Evolutionary conservation across 2,797 vertebrate genomes (phyloP).

Genomic region (Threskiornis aethiopicus): DNA sequence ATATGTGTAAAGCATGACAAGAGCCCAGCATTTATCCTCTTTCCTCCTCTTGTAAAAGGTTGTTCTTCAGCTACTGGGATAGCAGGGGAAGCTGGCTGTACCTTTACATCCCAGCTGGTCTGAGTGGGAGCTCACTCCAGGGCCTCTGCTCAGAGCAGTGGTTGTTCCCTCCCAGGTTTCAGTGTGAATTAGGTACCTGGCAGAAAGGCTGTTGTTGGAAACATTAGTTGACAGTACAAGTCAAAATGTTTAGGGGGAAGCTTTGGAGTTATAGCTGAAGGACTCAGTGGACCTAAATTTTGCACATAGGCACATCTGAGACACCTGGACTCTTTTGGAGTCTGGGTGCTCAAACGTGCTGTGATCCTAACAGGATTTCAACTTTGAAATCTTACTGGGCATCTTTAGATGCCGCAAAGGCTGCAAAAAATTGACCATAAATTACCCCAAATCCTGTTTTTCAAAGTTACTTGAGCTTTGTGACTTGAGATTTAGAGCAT

Average conservation of each 20-base stretch:
- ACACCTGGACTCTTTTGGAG: not conserved
- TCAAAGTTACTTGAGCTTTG: not conserved
- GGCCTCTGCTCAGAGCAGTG: not conserved
- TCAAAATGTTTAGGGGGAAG: not conserved
- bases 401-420: not conserved
- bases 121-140: not conserved
- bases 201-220: not conserved
- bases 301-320: not conserved
- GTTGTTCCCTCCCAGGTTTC: not conserved
- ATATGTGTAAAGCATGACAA: not conserved
- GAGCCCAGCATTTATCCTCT: not conserved
- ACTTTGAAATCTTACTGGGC: not conserved
- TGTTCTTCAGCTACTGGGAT: not conserved
- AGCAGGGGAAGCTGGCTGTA: not conserved
- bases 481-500: not conserved
- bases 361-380: not conserved
- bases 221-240: not conserved
- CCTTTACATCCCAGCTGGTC: not conserved
- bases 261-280: not conserved
- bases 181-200: not conserved
- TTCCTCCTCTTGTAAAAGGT: not conserved
- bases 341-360: not conserved
- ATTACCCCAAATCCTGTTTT: not conserved
- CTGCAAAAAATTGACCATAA: not conserved
- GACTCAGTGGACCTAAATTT: not conserved